phyloP scores from a whole-genome alignment of 2,888 invertebrate genomes.

The Prenolepis imparis region DNA sequence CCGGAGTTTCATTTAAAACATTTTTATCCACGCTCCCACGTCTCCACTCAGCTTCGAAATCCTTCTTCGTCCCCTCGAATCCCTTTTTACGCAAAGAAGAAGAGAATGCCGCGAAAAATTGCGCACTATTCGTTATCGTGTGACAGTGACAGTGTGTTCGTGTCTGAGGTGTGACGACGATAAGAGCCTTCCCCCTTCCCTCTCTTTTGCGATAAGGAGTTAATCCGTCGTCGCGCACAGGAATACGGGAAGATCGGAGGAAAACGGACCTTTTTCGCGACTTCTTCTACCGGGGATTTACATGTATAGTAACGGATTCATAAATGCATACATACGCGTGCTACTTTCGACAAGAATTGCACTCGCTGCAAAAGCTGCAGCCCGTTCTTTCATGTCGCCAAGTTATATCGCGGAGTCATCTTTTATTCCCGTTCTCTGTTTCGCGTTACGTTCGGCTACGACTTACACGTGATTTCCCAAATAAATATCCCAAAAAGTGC shows the following conservation, averaged over 20 bases:
- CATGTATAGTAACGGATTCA: background rate
- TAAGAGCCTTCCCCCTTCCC: background rate
- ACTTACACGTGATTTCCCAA: slow-evolving; percentile 21
- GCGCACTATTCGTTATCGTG: slow-evolving; percentile 16
- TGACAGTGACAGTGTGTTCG: slow-evolving; percentile 33
- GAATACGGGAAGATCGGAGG: background rate
- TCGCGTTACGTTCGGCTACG: background rate
- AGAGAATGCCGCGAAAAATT: slow-evolving; percentile 24
- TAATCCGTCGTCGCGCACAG: background rate
- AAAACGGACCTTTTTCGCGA: background rate
- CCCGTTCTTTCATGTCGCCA: background rate
- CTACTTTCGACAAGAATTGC: background rate
- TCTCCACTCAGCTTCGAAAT: background rate
- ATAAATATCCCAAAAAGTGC: slow-evolving; percentile 21
- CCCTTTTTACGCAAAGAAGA: background rate
- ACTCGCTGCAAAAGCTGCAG: slow-evolving; percentile 12
- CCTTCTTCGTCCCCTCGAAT: background rate
- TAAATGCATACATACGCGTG: background rate
- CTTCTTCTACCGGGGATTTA: background rate
- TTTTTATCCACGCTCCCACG: slow-evolving; percentile 20
- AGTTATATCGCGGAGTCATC: slow-evolving; percentile 4
- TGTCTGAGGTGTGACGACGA: slow-evolving; percentile 26
- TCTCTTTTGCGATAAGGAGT: slow-evolving; percentile 24
- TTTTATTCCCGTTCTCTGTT: slow-evolving; percentile 29
- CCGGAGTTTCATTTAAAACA: slow-evolving; percentile 14